Evolutionary conservation across 1,140 invertebrate genomes (phyloP).

Genomic region (Elymnias hypermnestra): DNA sequence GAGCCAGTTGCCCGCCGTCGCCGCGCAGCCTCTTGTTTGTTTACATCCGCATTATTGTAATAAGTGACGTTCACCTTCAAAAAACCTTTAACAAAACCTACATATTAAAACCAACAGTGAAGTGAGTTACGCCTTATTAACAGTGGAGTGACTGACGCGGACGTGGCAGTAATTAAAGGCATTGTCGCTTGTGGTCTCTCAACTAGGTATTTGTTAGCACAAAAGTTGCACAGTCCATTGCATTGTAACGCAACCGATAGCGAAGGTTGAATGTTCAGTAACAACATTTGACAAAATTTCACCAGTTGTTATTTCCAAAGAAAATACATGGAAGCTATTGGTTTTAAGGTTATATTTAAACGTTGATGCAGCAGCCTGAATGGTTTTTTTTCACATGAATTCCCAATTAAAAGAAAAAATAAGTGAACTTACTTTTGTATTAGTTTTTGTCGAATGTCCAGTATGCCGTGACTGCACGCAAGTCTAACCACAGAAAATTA

Average conservation of each 20-base stretch:
- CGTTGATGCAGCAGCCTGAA: too few species aligned
- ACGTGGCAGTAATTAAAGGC: constrained; percentile 29
- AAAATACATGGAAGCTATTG: background rate
- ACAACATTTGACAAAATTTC: too few species aligned
- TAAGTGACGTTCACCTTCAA: constrained; percentile 35
- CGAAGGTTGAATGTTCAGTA: constrained; percentile 24
- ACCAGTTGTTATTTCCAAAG: background rate
- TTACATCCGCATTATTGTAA: constrained; percentile 46
- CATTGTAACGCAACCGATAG: constrained; percentile 24
- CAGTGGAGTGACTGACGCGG: constrained; percentile 9
- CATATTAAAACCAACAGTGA: constrained; percentile 15
- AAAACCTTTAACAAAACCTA: constrained; percentile 14
- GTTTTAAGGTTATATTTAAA: background rate
- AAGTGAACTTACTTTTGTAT: constrained; percentile 16
- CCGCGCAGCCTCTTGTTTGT: constrained; percentile 70
- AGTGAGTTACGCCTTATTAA: constrained; percentile 12
- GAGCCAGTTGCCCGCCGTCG: constrained; percentile 63
- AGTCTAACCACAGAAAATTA: constrained; percentile 3
- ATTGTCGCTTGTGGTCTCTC: constrained; percentile 32
- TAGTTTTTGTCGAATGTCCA: constrained; percentile 26
- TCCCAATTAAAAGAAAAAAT: too few species aligned
- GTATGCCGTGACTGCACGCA: constrained; percentile 44
- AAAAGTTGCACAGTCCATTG: constrained; percentile 42
- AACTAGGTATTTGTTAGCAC: constrained; percentile 43
- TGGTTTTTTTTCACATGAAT: too few species aligned